These are phyloP conservation scores for Amphipoea oculea DNA, from an alignment of 2,888 invertebrate genomes.

Conservation along the genomic window DNA sequence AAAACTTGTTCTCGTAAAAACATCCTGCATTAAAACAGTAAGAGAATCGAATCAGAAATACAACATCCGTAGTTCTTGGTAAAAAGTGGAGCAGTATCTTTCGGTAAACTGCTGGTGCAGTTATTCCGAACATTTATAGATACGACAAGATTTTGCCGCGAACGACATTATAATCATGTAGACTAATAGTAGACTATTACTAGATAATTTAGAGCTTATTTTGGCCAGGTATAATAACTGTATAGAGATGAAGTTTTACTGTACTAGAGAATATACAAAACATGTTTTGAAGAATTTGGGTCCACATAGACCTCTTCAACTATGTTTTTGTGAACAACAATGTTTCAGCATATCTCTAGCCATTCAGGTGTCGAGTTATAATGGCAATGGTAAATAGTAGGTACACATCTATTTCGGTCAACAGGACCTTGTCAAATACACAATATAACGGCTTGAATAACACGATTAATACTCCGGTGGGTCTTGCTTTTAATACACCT, in stretches of 20 bases:
- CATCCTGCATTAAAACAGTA: constrained; percentile 52
- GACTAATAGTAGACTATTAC: not conserved
- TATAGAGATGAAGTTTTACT: too few relatives aligned
- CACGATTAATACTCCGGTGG: not conserved
- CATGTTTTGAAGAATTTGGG: not conserved
- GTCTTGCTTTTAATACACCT: not conserved
- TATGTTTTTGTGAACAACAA: not conserved
- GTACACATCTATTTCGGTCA: not conserved
- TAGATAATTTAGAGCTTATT: not conserved
- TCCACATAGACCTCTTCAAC: not conserved
- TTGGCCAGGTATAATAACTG: not conserved
- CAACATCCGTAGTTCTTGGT: constrained; percentile 19
- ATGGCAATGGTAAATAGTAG: not conserved
- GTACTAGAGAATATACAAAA: not conserved
- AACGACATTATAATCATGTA: too few relatives aligned
- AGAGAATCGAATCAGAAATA: constrained; percentile 44
- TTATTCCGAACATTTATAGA: constrained; percentile 2
- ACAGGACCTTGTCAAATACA: not conserved
- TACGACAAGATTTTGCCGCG: not conserved
- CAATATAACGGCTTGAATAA: not conserved
- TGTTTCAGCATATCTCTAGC: not conserved
- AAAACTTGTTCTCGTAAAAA: constrained; percentile 54
- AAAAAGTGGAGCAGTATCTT: constrained; percentile 24
- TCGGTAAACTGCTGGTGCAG: not conserved
- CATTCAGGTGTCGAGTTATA: not conserved